Evolutionary conservation across 2,888 invertebrate species (phyloP), one percentile per base, ranked within the genome.

Genomic region (Chaitophorus viminalis): DNA sequence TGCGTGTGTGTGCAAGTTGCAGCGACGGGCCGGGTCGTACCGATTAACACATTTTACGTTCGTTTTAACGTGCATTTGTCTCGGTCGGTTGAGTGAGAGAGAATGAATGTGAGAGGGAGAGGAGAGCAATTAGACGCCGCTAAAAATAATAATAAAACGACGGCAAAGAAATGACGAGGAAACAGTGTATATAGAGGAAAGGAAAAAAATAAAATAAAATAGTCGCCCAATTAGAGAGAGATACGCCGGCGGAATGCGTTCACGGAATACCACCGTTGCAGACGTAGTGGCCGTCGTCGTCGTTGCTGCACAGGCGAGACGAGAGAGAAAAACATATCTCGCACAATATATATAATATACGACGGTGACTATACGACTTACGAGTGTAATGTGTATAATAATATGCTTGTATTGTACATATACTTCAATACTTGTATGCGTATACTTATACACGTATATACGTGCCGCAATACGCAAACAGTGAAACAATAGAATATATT

Each of bases 91-190:
- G 36, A 36, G 3, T 3, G 36, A 36, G 36, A 5, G 46, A 9
- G 9, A 46, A 9, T 6, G 11, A 5, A 9, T 8, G 46, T 9
- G 46, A 46, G 46, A 9, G 46, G 9, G 75, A 46, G 76, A 46
- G 68, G 77, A 25, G 54, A 31, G 85, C 85, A 86, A 86, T 86
- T 86, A 86, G 85, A 86, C 86, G 86, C 54, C 78, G 86, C 86
- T 86, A 86, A 86, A 86, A 86, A 86, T 86, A 86, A 86, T 86
- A 52, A 54, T 65, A 54, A 86, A 86, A 85, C 75, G 65, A 33
- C 72, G 70, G 39, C 36, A 17, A 36, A 36, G 36, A 36, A 6
- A 33, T 72, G 18, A 18, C 82, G 72, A 9, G 39, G 68, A n/a
- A 72, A 77, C 21, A 9, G 1, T 6, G 4, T 3, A 5, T 39